Evolutionary conservation across 2,113 vertebrate genomes (phyloP), one percentile per base, ranked within the genome.

Genomic region (Epinephelus fuscoguttatus): DNA sequence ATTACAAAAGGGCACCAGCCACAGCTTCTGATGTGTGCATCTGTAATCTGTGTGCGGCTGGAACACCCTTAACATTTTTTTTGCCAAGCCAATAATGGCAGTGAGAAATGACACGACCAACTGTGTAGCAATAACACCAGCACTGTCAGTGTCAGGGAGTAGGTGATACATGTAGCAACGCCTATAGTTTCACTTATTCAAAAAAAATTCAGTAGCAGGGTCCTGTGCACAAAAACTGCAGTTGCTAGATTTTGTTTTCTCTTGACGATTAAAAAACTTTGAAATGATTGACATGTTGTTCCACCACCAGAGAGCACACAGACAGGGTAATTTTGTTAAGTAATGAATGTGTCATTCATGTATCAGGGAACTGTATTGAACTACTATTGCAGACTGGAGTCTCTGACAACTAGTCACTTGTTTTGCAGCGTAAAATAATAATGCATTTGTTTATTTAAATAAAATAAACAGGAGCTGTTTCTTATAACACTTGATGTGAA

Each of bases 1-100:
- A 25, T 55, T 19, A 47, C 6, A 82, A 70, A 55, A 82, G 57
- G 25, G 64, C 64, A 55, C 2, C 23, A 25, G 60, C 57, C 45
- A 21, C 62, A 60, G 45, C n/a, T 55, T 61, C 11, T 69, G 23
- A 75, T 75, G 56, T 67, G 42, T 23, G 23, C 6, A 62, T 23
- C 56, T 56, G 33, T 55, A 55, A 18, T 69, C 47, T 55, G 47
- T 68, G 47, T 50, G 23, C 2, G 63, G 13, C 52, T 56, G 47
- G 6, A 56, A 62, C n/a, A 10, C 47, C 47, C 18, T 40, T 37
- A 45, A 37, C 5, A 10, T 25, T n/a, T 57, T 47, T 66, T 40
- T 42, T 64, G 40, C 53, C 13, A 21, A 57, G 17, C n/a, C 12
- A 15, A 67, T 60, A n/a, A 45, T 61, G 63, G 63, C 8, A 61